Percentiles rank a stretch among this genome's conserved stretches.
Conservation (phyloP, 92 coral and sea anemone species). For the Parazoanthus swiftii region DNA sequence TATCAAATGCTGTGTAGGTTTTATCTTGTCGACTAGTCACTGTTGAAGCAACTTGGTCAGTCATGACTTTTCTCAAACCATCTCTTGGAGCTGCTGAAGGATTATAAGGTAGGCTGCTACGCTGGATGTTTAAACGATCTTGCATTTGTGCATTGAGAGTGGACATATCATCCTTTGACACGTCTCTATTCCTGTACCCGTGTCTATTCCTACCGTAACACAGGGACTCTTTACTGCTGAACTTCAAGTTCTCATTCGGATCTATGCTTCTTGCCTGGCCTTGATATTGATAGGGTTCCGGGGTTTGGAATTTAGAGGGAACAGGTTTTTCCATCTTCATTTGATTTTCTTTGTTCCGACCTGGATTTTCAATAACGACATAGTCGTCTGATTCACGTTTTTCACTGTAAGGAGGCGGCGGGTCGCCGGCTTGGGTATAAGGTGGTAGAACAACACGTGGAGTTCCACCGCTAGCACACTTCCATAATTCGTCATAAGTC, state of each 20-base stretch:
- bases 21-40: background rate
- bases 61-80: background rate
- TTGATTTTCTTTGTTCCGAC: background rate
- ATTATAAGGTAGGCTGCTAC: background rate
- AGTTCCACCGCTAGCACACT: background rate
- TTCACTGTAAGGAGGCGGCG: background rate
- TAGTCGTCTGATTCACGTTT: background rate
- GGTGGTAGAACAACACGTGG: background rate
- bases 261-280: background rate
- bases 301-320: background rate
- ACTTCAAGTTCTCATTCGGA: background rate
- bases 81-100: background rate
- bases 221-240: background rate
- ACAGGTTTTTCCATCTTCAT: background rate
- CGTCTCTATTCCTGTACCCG: background rate
- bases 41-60: background rate
- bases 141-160: background rate
- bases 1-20: background rate
- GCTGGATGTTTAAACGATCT: slow-evolving; percentile 7
- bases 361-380: slow-evolving; percentile 1
- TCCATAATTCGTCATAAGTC: background rate
- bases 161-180: background rate
- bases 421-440: background rate
- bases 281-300: background rate
- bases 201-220: background rate